phyloP scores from a whole-genome alignment of 2,113 vertebrate genomes.

The Nothocercus nigrocapillus region DNA sequence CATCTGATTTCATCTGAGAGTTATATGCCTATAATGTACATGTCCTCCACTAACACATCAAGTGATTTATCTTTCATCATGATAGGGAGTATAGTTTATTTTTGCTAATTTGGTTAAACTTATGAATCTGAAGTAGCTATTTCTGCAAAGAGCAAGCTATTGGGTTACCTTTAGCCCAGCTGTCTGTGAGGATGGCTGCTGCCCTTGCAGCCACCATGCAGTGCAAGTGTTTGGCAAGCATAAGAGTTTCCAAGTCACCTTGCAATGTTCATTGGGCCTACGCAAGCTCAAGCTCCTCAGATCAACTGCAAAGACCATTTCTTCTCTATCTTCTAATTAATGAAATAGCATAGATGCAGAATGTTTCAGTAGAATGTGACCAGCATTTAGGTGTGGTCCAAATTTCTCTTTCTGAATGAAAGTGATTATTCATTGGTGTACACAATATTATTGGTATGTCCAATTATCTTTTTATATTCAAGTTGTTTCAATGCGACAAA shows the following conservation, averaged over 20 bases:
- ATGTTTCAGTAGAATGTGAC: not conserved
- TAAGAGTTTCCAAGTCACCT: not conserved
- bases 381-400: not conserved
- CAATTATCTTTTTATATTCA: not conserved
- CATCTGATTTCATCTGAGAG: constrained; percentile 14
- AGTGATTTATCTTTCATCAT: constrained; percentile 62
- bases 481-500: not conserved
- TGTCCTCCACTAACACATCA: constrained; percentile 48
- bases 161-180: constrained; percentile 46
- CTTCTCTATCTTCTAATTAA: not conserved
- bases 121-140: constrained; percentile 36
- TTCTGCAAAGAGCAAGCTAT: constrained; percentile 60
- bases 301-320: not conserved
- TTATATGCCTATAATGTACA: not conserved
- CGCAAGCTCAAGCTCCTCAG: not conserved
- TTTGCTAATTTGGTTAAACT: constrained; percentile 68
- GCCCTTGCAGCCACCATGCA: not conserved
- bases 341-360: not conserved
- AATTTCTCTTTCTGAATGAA: not conserved
- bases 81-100: constrained; percentile 71
- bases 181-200: not conserved
- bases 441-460: not conserved
- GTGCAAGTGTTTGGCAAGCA: not conserved
- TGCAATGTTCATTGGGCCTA: not conserved
- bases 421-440: not conserved